Percentiles rank a stretch among this genome's conserved stretches.
phyloP scores from a whole-genome alignment of 2,888 invertebrate species.

The Ochropacha duplaris region DNA sequence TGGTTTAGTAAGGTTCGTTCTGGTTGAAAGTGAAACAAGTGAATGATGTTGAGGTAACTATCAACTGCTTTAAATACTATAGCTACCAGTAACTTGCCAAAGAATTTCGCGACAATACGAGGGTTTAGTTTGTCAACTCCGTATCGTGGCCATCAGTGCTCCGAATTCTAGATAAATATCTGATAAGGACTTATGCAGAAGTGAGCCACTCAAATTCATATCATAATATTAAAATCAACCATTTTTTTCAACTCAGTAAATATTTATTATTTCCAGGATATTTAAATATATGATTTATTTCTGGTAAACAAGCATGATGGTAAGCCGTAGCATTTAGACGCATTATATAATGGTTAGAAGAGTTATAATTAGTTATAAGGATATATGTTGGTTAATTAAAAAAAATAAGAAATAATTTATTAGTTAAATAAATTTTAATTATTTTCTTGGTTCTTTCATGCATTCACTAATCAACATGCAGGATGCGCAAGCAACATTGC shows the following conservation, averaged over 20 bases:
- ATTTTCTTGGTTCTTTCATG: conserved; percentile 31
- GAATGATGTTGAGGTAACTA: conserved; percentile 45
- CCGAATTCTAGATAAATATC: conserved; percentile 72
- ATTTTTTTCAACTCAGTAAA: neutral
- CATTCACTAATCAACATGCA: conserved; percentile 46
- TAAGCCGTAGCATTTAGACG: too few species aligned
- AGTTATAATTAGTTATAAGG: too few species aligned
- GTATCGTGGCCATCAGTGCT: conserved; percentile 48
- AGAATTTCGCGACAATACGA: conserved; percentile 57
- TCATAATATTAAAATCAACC: neutral
- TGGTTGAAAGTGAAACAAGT: conserved; percentile 34
- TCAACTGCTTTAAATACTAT: conserved; percentile 59
- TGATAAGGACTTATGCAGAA: conserved; percentile 32
- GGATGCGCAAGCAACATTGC: conserved; percentile 58
- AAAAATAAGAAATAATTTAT: neutral
- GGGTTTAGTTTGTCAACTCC: conserved; percentile 62
- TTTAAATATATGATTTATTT: too few species aligned
- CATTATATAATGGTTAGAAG: too few species aligned
- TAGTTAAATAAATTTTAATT: neutral
- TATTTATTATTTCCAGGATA: neutral
- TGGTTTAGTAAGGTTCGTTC: conserved; percentile 33
- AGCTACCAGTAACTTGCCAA: conserved; percentile 33
- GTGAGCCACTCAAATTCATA: conserved; percentile 28
- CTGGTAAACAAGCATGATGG: too few species aligned
- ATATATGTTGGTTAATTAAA: neutral